A percentile compares a stretch with the other conserved stretches of the same genome.
These are phyloP conservation scores for Manis crassicaudata DNA, from an alignment of 2,797 vertebrate genomes.

Conservation along the genomic window DNA sequence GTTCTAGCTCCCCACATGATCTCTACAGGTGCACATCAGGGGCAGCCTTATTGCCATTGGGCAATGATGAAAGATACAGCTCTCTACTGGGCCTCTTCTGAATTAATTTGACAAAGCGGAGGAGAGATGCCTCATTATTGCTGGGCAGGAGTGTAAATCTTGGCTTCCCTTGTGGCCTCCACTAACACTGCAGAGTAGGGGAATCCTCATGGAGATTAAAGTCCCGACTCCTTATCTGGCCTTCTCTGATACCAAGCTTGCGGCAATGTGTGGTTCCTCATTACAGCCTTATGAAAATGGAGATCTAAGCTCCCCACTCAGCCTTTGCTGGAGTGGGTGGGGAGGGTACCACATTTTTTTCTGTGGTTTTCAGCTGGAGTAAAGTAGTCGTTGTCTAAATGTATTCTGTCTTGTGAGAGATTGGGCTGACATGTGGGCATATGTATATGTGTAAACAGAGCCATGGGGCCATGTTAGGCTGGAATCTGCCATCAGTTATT, in stretches of 20 bases:
- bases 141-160: neutral
- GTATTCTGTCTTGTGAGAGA: neutral
- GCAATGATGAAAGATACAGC: too few relatives aligned
- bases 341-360: neutral
- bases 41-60: neutral
- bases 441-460: too few relatives aligned
- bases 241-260: neutral
- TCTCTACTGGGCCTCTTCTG: neutral
- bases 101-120: neutral
- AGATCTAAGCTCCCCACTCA: neutral
- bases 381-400: neutral
- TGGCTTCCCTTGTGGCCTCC: neutral
- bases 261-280: too few relatives aligned
- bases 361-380: neutral
- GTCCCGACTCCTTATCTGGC: neutral
- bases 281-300: neutral
- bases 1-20: neutral
- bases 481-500: neutral
- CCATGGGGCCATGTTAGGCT: neutral
- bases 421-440: neutral
- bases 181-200: too few relatives aligned
- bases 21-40: neutral
- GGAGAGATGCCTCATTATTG: neutral
- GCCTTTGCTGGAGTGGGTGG: neutral
- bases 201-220: neutral